These are phyloP conservation scores for Poecilia gillii DNA, from an alignment of 2,797 vertebrate genomes.

Conservation along the genomic window DNA sequence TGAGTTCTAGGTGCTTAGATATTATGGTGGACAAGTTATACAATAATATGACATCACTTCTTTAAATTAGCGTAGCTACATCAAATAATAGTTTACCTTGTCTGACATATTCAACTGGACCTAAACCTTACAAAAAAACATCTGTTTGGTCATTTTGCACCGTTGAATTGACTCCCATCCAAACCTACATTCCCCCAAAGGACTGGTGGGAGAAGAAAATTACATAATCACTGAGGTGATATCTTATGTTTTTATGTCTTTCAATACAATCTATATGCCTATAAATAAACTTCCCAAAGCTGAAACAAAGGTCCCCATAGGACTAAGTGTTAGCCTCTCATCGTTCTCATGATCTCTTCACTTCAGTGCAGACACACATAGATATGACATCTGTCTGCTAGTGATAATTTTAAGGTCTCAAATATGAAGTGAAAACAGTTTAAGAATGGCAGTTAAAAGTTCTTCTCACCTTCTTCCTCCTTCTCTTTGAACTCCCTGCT, in stretches of 20 bases:
- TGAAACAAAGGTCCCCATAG: not conserved
- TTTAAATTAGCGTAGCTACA: not conserved
- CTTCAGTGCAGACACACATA: not conserved
- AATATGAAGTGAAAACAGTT: not conserved
- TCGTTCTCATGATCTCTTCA: not conserved
- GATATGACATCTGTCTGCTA: not conserved
- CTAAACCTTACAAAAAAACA: not conserved
- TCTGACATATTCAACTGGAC: not conserved
- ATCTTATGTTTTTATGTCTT: not conserved
- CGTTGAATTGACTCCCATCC: not conserved
- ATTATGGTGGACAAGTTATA: not conserved
- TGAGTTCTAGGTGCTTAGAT: not conserved
- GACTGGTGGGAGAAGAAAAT: not conserved
- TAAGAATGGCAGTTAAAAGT: not conserved
- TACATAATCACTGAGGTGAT: not conserved
- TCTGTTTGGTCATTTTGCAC: not conserved
- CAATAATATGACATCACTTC: not conserved
- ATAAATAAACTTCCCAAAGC: not conserved
- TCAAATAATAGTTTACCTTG: not conserved
- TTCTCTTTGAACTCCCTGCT: conserved; percentile 55
- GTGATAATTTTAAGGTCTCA: not conserved
- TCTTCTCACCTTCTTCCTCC: conserved; percentile 49
- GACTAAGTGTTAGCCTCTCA: not conserved
- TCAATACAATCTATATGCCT: not conserved
- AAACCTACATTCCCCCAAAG: not conserved